Base-by-base conservation (phyloP, 1,140 invertebrate genomes). In the Drosophila santomea region DNA sequence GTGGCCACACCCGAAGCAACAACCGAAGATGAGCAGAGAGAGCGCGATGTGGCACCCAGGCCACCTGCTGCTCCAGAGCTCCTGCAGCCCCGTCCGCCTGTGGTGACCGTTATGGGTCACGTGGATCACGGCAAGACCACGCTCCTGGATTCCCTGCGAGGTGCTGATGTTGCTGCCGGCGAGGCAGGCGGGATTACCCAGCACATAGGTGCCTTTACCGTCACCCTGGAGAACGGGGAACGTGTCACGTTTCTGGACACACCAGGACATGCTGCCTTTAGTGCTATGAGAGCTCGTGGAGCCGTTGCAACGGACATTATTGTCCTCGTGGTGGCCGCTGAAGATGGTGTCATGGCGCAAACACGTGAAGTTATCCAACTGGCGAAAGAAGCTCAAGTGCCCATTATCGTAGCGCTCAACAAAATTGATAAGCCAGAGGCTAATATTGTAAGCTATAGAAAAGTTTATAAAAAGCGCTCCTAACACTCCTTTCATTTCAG, bases 101-200 rank as follows among this genome's bases (percentile, higher is more conserved):
- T 99, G 2, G 98, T 99, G 1, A 98, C 98, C 4, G 97, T 99
- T 14, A 99, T 99, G 98, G 99, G 99, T 0, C 99, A 99, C 93
- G 98, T 99, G 2, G 99, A 99, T 94, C 99, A 99, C 94, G 98
- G 98, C 2, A 99, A 99, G 95, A 99, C 99, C 4, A 99, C 99
- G 4, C 93, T 99, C 4, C 93, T 99, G 7, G 99, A 99, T 93
- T 94, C 96, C 1, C 93, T 99, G 17, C 93, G 99, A 59, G 95
- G 98, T 57, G 95, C 98, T 0, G 95, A 95, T 63, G 96, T 99
- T 41, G 98, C 98, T 0, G 94, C 96, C 17, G 94, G 95, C 39
- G 99, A 99, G 94, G 99, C 98, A 93, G 99, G 99, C n/a, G 99
- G 99, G 15, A 99, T 99, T 45, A 99, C 99, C 0, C 99, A 99